Evolutionary conservation across 2,113 vertebrate species (phyloP).

Genomic region (Macroglossus sobrinus): DNA sequence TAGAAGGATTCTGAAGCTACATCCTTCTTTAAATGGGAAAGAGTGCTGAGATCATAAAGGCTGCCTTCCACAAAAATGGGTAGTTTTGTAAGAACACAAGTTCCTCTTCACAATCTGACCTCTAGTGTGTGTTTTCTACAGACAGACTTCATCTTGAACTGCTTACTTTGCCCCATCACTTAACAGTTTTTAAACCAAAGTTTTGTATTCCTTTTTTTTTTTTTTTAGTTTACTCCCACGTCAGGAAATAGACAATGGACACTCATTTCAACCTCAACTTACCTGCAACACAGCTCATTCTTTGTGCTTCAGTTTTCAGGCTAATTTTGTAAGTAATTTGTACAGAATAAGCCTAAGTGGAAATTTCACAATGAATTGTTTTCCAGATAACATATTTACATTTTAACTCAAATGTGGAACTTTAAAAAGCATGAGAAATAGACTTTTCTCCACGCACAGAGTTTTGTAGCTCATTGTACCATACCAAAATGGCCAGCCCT

Average conservation of each 20-base stretch:
- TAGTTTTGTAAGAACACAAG: background rate
- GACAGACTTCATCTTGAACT: background rate
- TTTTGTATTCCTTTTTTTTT: background rate
- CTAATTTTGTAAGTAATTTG: background rate
- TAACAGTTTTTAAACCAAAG: background rate
- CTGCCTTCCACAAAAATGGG: background rate
- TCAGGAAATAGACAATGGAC: background rate
- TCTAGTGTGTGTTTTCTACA: background rate
- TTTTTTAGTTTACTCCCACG: background rate
- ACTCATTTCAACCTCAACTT: background rate
- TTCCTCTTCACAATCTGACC: background rate
- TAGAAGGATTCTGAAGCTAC: background rate
- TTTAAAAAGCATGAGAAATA: constrained; percentile 5
- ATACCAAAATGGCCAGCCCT: background rate
- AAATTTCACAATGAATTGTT: background rate
- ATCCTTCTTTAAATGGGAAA: background rate
- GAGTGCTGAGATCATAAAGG: background rate
- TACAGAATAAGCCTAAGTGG: background rate
- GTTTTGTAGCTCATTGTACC: background rate
- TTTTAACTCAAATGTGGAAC: background rate
- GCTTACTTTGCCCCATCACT: background rate
- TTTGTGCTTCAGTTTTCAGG: background rate
- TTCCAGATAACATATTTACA: background rate
- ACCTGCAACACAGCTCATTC: background rate
- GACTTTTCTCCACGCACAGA: background rate